Evolutionary conservation across 2,797 vertebrate species (phyloP), one percentile per base, ranked within the genome.

Genomic region (Monodelphis domestica): DNA sequence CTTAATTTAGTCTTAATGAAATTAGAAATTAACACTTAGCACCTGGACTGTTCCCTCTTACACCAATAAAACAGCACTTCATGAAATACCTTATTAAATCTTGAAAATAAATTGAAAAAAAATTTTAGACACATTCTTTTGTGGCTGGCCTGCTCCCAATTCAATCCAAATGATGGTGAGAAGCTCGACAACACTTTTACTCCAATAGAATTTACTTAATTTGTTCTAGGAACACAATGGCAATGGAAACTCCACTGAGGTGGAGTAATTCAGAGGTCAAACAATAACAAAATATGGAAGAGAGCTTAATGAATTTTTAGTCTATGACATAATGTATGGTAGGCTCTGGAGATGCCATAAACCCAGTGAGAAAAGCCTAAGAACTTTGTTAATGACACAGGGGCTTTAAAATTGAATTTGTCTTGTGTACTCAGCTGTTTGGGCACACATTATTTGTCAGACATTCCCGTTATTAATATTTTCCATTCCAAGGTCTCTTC

Each of bases 211-310:
- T 97, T 98, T 97, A 97, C 96, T 92, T 97, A 98, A 98, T 98
- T 98, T 98, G 94, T 95, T 97, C 96, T 97, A 97, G 93, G 96
- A 97, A 97, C 97, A 94, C 90, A 97, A 95, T 92, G 96, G 84
- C 95, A 94, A 97, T 98, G 97, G 96, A 97, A 98, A 98, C 98
- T 98, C 98, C 98, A 96, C 93, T 96, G 97, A 98, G 98, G 94
- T 95, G 57, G 97, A 98, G 98, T 98, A 98, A 98, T 98, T 98
- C 96, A 96, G 98, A 96, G 97, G 97, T 98, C 97, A 98, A 97
- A 97, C 97, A 98, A 98, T 97, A 98, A 98, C 97, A 98, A 98
- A 98, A 97, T 97, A 97, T 96, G 97, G 97, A 98, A 97, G 97
- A 96, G 97, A 97, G 98, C 95, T 94, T 98, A 98, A 97, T 98